Evolutionary conservation across 2,888 invertebrate species (phyloP).

Genomic region (Nephrocerus scutellatus): DNA sequence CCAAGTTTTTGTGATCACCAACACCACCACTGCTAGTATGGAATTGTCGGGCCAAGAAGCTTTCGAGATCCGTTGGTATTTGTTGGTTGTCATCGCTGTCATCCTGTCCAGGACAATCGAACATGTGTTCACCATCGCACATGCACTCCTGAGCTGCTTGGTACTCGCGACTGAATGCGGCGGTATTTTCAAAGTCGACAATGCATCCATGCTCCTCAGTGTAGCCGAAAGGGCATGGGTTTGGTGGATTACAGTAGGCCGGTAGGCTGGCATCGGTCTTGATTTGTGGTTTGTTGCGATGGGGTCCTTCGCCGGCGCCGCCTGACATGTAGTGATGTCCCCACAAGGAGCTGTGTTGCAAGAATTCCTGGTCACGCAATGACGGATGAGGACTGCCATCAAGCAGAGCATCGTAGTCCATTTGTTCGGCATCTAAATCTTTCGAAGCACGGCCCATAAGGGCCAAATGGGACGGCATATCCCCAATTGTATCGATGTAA

Average conservation of each 20-base stretch:
- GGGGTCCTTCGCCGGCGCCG: constrained; percentile 64
- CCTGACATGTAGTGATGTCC: constrained; percentile 70
- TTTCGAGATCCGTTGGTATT: constrained; percentile 57
- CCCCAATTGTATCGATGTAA: constrained; percentile 43
- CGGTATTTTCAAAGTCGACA: constrained; percentile 87
- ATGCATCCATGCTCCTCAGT: constrained; percentile 82
- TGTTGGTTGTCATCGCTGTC: constrained; percentile 34
- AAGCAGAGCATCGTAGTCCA: constrained; percentile 67
- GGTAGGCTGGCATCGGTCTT: constrained; percentile 90
- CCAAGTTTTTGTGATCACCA: constrained; percentile 60
- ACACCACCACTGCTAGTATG: constrained; percentile 37
- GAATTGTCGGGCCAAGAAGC: constrained; percentile 53
- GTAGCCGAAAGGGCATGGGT: constrained; percentile 95
- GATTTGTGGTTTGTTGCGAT: constrained; percentile 53
- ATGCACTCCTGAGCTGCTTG: constrained; percentile 90
- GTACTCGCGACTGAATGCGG: constrained; percentile 88
- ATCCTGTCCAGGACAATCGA: constrained; percentile 67
- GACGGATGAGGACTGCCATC: constrained; percentile 68
- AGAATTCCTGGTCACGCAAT: constrained; percentile 77
- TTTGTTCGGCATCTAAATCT: constrained; percentile 54
- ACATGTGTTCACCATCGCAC: constrained; percentile 98
- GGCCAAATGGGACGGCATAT: constrained; percentile 39
- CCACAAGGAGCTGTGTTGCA: constrained; percentile 72
- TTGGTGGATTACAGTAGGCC: constrained; percentile 98
- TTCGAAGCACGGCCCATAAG: constrained; percentile 52